phyloP scores from a whole-genome alignment of 2,113 vertebrate species.

The Pipra filicauda region DNA sequence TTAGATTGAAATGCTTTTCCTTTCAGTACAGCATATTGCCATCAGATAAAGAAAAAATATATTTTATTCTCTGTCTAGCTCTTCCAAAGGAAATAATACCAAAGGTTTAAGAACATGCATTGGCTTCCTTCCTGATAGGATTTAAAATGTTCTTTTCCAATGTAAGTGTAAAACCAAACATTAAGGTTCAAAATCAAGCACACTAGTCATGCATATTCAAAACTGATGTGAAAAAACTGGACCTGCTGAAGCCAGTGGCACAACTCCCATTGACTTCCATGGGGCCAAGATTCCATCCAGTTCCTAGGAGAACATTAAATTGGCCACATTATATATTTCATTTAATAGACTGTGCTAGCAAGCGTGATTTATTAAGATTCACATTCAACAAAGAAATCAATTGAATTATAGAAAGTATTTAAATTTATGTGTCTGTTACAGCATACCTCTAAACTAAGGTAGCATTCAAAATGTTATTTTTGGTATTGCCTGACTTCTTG shows the following conservation, averaged over 20 bases:
- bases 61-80: constrained; percentile 35
- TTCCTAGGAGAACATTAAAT: constrained; percentile 23
- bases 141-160: constrained; percentile 53
- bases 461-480: background rate
- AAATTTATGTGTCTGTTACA: background rate
- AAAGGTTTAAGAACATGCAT: constrained; percentile 50
- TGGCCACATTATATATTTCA: background rate
- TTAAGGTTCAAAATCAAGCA: constrained; percentile 18
- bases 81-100: constrained; percentile 64
- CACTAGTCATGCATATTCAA: constrained; percentile 10
- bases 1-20: constrained; percentile 23
- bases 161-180: constrained; percentile 51
- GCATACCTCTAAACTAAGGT: background rate
- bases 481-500: background rate
- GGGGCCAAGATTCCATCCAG: constrained; percentile 40
- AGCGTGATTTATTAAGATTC: background rate
- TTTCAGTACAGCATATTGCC: background rate
- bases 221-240: constrained; percentile 31
- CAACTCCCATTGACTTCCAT: constrained; percentile 25
- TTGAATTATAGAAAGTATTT: background rate
- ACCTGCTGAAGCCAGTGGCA: constrained; percentile 2
- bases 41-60: constrained; percentile 49
- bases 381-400: background rate
- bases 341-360: background rate
- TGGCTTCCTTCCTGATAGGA: constrained; percentile 57